A percentile compares a stretch with the other conserved stretches of the same genome.
These are phyloP conservation scores for Aphis gossypii DNA, from an alignment of 1,140 invertebrate species.

Conservation along the genomic window DNA sequence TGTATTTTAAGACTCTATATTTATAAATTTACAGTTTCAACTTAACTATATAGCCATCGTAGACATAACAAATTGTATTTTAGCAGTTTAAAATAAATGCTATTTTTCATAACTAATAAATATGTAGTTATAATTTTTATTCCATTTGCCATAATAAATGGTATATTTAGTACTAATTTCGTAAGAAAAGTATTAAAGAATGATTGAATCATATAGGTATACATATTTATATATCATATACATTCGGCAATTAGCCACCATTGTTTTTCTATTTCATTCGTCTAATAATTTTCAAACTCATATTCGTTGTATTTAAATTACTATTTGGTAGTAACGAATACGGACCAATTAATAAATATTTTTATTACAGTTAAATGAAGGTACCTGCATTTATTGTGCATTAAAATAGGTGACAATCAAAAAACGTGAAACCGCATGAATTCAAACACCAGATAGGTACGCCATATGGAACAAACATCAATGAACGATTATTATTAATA, in stretches of 20 bases:
- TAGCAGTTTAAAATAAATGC: background rate
- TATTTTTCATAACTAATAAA: background rate
- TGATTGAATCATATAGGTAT: background rate
- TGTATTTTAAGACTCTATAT: background rate
- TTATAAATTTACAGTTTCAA: background rate
- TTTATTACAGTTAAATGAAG: conserved; percentile 7
- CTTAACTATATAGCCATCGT: background rate
- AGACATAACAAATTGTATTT: background rate
- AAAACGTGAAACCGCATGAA: conserved; percentile 39
- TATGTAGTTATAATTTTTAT: background rate
- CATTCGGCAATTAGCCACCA: background rate
- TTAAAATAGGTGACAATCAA: conserved; percentile 47
- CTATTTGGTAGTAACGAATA: background rate
- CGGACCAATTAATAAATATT: background rate
- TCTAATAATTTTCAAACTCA: background rate
- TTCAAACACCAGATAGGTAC: conserved; percentile 11
- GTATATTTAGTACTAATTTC: background rate
- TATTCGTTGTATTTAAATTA: conserved; percentile 11
- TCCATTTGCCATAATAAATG: background rate
- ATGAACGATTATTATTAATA: conserved; percentile 43
- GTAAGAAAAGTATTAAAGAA: background rate
- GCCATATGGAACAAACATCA: conserved; percentile 18
- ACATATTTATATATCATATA: background rate
- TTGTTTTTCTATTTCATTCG: background rate
- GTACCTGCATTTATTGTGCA: background rate